Conservation (phyloP, 2,888 invertebrate genomes). For the Drosophila pseudotalamancana region DNA sequence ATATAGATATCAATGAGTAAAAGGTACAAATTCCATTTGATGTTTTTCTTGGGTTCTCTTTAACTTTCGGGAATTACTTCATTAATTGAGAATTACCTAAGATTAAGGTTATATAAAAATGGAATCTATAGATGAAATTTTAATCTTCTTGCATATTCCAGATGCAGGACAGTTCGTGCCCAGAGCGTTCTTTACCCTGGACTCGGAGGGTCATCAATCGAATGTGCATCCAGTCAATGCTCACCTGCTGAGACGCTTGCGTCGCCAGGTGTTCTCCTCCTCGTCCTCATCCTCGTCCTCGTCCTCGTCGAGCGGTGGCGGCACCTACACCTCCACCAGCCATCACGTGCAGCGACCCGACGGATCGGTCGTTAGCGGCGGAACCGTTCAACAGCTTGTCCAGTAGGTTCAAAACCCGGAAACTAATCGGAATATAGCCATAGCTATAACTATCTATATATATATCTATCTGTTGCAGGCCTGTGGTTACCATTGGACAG, state of each 20-base stretch:
- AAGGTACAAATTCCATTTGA: too few relatives aligned
- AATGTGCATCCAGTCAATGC: slow-evolving; percentile 73
- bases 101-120: too few relatives aligned
- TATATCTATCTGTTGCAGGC: neutral
- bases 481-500: slow-evolving; percentile 8
- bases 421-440: neutral
- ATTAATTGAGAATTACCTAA: too few relatives aligned
- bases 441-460: neutral
- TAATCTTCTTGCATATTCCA: slow-evolving; percentile 4
- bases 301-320: slow-evolving; percentile 51
- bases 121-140: too few relatives aligned
- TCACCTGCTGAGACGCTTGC: slow-evolving; percentile 77
- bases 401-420: neutral
- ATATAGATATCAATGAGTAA: too few relatives aligned
- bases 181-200: slow-evolving; percentile 79
- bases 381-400: slow-evolving; percentile 23
- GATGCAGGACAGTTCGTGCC: slow-evolving; percentile 81
- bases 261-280: slow-evolving; percentile 59
- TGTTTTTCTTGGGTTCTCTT: too few relatives aligned
- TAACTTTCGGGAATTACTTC: too few relatives aligned
- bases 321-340: slow-evolving; percentile 18
- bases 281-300: slow-evolving; percentile 67
- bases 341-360: slow-evolving; percentile 42
- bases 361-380: slow-evolving; percentile 25
- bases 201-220: slow-evolving; percentile 80